These are phyloP conservation scores for Smutsia temminckii DNA, from an alignment of 2,797 vertebrate species.

Conservation along the genomic window DNA sequence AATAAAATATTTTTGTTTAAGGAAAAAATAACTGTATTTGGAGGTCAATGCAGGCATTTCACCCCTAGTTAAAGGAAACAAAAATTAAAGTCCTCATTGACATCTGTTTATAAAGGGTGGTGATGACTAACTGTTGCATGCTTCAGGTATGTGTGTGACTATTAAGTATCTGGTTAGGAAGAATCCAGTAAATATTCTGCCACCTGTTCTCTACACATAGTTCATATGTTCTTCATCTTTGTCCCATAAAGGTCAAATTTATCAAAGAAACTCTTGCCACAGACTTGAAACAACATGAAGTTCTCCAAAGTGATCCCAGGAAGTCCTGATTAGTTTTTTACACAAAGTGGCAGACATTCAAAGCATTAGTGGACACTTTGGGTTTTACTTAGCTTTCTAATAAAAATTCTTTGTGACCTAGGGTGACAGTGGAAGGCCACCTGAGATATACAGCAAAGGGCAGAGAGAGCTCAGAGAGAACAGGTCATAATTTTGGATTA, in stretches of 20 bases:
- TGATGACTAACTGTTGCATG: background rate
- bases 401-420: constrained; percentile 66
- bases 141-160: background rate
- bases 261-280: background rate
- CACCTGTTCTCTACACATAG: background rate
- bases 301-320: background rate
- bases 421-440: constrained; percentile 46
- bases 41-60: background rate
- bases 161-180: background rate
- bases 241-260: background rate
- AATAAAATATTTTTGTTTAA: background rate
- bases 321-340: background rate
- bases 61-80: background rate
- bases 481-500: constrained; percentile 48
- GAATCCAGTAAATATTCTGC: background rate
- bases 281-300: background rate
- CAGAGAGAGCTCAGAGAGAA: constrained; percentile 16
- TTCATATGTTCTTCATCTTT: background rate
- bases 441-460: constrained; percentile 57
- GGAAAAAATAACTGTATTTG: background rate
- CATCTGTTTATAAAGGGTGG: background rate
- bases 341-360: background rate
- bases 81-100: background rate
- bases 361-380: background rate
- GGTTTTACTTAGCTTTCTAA: constrained; percentile 58